Base-by-base conservation (phyloP, 2,888 invertebrate species). In the Aplocera efformata region DNA sequence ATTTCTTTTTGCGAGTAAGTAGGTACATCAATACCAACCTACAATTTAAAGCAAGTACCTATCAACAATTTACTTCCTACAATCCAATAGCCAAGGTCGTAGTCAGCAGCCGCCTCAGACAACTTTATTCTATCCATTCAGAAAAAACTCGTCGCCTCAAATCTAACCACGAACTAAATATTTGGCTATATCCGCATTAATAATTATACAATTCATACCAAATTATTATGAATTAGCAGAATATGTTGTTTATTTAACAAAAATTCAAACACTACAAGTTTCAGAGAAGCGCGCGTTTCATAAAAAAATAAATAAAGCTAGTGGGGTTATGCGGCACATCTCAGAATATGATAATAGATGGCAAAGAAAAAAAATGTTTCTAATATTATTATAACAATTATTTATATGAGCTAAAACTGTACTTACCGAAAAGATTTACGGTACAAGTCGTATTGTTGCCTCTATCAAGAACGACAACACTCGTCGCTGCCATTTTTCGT, bases 381-480 rank as follows among this genome's bases (percentile, higher is more conserved):
- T 17, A 17, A 17, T 5, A 17, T 17, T 3, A 17, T 17, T 17
- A 17, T 17, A 17, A 17, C 5, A 17, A 17, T 22, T 22, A 22
- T 7, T 6, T 7, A 10, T n/a, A 17, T 5, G 21, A 8, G 20
- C 32, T 32, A 9, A 25, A 44, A 41, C 10, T 31, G 17, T 38
- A 90, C 93, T 92, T 90, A 97, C 97, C 97, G 90, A 97, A 97
- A 88, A 97, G 92, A 91, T 98, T 97, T 84, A 98, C 95, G 75
- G 97, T 96, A 90, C 96, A 97, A 81, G 97, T 96, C 83, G 97
- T 97, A 90, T 97, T 97, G 90, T 97, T 96, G 86, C 97, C 97
- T 85, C 97, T 92, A 90, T 97, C 96, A 77, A 96, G 91, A 76
- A 97, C 95, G 88, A 97, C 96, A 89, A 97, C 96, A 92, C 96